Percentiles rank a stretch among this genome's conserved stretches.
Conservation (phyloP, 2,113 vertebrate species). For the Brienomyrus longianalis region DNA sequence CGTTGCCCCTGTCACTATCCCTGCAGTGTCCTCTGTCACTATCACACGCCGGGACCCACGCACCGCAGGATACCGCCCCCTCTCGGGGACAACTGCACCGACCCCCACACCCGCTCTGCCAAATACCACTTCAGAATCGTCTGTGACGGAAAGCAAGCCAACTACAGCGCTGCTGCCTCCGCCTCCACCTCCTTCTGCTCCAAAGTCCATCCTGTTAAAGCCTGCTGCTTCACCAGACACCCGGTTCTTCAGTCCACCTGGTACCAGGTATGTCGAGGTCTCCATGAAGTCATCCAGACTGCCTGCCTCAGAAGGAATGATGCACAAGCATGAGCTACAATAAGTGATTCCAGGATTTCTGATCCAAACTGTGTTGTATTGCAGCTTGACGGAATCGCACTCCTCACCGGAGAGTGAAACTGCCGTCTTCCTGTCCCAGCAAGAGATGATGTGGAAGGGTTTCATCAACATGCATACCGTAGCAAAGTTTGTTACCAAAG, state of each 20-base stretch:
- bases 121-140: conserved; percentile 23
- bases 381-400: conserved; percentile 64
- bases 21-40: conserved; percentile 69
- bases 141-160: conserved; percentile 38
- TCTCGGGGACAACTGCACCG: conserved; percentile 20
- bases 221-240: conserved; percentile 60
- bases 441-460: conserved; percentile 93
- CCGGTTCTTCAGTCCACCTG: conserved; percentile 51
- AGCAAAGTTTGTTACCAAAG: conserved; percentile 97
- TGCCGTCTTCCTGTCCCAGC: conserved; percentile 81
- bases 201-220: conserved; percentile 70
- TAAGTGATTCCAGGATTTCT: background rate
- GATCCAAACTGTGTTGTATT: conserved; percentile 33
- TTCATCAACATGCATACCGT: conserved; percentile 96
- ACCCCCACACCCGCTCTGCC: conserved; percentile 20
- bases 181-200: conserved; percentile 46
- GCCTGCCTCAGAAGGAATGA: background rate
- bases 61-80: conserved; percentile 63
- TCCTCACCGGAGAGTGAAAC: conserved; percentile 82
- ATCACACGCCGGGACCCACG: conserved; percentile 87
- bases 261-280: conserved; percentile 51
- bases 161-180: conserved; percentile 54
- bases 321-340: background rate
- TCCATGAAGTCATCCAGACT: background rate
- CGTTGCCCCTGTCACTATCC: conserved; percentile 26